Percentiles rank a stretch among this genome's conserved stretches.
These are phyloP conservation scores for Lates japonicus DNA, from an alignment of 2,797 vertebrate genomes.

Conservation along the genomic window DNA sequence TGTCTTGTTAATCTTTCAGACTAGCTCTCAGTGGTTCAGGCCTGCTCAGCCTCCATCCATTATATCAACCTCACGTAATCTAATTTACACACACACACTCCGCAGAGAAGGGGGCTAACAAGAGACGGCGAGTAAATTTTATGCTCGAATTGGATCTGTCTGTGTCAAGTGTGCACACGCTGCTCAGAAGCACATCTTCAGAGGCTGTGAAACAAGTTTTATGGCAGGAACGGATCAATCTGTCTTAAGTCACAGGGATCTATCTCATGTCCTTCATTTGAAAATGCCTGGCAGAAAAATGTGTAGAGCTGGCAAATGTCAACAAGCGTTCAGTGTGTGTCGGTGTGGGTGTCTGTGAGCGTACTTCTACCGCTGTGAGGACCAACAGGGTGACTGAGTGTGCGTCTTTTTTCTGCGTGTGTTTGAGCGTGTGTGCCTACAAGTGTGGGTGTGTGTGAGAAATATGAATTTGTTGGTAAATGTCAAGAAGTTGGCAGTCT, in stretches of 20 bases:
- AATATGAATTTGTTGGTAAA: conserved; percentile 85
- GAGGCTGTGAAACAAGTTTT: conserved; percentile 72
- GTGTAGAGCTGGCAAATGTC: conserved; percentile 78
- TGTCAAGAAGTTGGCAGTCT: conserved; percentile 85
- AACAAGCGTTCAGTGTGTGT: conserved; percentile 75
- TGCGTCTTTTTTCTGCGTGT: conserved; percentile 25
- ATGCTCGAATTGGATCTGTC: conserved; percentile 77
- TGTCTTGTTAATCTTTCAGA: conserved; percentile 78
- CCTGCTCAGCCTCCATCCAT: conserved; percentile 62
- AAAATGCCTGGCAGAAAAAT: conserved; percentile 77
- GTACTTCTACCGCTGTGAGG: conserved; percentile 61
- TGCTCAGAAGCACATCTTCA: conserved; percentile 52
- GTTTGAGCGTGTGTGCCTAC: conserved; percentile 18
- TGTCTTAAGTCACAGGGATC: conserved; percentile 79
- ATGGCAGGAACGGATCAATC: conserved; percentile 79
- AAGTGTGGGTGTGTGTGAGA: conserved; percentile 67
- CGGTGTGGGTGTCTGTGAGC: conserved; percentile 55
- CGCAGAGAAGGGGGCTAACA: conserved; percentile 66
- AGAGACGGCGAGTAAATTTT: conserved; percentile 77
- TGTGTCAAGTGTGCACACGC: conserved; percentile 55
- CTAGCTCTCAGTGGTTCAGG: conserved; percentile 61
- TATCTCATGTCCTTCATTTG: conserved; percentile 79
- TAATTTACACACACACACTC: conserved; percentile 64
- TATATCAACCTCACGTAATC: conserved; percentile 73
- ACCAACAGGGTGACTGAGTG: conserved; percentile 64